Conservation (phyloP, 1,140 invertebrate species). For the Leptinotarsa defecta region DNA sequence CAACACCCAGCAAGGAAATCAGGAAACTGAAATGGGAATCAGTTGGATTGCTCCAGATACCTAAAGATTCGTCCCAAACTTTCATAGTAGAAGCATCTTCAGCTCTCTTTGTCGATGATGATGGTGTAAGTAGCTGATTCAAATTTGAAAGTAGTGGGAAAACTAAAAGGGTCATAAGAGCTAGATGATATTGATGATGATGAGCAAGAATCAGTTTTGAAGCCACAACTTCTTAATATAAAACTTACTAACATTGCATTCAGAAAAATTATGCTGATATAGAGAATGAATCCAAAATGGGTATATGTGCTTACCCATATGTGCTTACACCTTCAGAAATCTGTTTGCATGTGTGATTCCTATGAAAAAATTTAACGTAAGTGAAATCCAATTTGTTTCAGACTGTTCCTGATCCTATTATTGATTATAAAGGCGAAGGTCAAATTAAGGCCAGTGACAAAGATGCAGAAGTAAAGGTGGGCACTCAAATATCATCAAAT, state of each 20-base stretch:
- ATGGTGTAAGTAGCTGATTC: conserved; percentile 8
- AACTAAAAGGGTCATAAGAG: no score
- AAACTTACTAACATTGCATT: no score
- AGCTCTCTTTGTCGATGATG: conserved; percentile 33
- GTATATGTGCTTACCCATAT: no score
- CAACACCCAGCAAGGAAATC: conserved; percentile 60
- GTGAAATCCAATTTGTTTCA: conserved; percentile 7
- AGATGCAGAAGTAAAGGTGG: conserved; percentile 38
- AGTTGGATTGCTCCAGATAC: conserved; percentile 37
- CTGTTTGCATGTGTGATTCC: no score
- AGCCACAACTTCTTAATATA: no score
- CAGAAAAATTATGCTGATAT: no score
- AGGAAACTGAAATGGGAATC: conserved; percentile 57
- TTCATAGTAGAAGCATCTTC: conserved; percentile 34
- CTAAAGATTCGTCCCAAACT: neutral
- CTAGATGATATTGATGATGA: no score
- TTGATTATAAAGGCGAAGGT: conserved; percentile 44
- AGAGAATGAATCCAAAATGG: no score
- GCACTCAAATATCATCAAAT: neutral
- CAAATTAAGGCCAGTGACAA: conserved; percentile 39
- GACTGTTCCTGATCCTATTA: conserved; percentile 30
- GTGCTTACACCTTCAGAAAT: neutral
- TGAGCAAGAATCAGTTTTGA: no score
- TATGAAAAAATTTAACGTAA: no score
- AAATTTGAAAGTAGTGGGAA: no score